These are phyloP conservation scores for Solenodon paradoxus DNA, from an alignment of 2,113 vertebrate species.

Conservation along the genomic window DNA sequence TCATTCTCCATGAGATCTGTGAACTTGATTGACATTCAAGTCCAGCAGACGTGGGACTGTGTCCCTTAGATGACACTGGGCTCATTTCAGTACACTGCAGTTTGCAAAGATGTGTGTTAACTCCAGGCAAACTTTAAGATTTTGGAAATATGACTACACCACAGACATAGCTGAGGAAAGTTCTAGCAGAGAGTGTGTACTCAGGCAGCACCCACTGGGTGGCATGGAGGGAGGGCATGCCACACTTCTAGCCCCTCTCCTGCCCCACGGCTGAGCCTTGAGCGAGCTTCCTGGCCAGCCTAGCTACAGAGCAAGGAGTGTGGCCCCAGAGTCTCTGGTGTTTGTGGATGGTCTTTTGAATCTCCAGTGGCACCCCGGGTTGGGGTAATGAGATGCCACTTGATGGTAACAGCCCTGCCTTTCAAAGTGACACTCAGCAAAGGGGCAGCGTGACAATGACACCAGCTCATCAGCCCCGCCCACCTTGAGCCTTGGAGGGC, in stretches of 20 bases:
- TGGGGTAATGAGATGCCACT: conserved; percentile 35
- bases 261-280: neutral
- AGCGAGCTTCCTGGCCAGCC: neutral
- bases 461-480: conserved; percentile 73
- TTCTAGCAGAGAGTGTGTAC: neutral
- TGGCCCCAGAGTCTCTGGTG: neutral
- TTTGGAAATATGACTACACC: neutral
- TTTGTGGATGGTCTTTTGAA: neutral
- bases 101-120: neutral
- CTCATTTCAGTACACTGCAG: neutral
- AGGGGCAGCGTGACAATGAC: conserved; percentile 63
- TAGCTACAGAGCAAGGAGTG: neutral
- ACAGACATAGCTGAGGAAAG: neutral
- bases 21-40: neutral
- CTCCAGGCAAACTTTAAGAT: neutral
- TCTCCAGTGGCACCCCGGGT: neutral
- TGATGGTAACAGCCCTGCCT: conserved; percentile 54
- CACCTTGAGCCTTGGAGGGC: neutral
- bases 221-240: neutral
- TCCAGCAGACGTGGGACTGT: neutral
- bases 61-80: neutral
- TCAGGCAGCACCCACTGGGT: neutral
- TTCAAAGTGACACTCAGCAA: conserved; percentile 61
- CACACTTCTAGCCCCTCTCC: neutral
- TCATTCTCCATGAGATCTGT: neutral